Evolutionary conservation across 2,113 vertebrate genomes (phyloP).

Genomic region (Dasyprocta punctata): DNA sequence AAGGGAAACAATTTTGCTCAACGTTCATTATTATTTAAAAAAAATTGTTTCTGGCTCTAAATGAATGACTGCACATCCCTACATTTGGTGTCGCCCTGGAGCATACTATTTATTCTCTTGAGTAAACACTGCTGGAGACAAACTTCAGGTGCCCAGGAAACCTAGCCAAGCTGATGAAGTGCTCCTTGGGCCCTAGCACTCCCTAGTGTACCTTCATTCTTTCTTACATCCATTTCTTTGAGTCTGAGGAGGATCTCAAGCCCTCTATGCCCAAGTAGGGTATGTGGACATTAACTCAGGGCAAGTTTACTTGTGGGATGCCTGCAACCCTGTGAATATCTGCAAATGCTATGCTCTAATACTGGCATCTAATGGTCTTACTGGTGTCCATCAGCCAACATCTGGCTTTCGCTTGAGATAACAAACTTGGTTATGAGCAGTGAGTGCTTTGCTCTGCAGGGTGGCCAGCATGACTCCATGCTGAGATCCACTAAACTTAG

Average conservation of each 20-base stretch:
- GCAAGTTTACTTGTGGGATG: rapidly evolving
- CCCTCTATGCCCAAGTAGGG: neutral
- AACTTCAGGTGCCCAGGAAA: neutral
- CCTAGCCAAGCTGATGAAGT: neutral
- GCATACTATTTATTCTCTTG: neutral
- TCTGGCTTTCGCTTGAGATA: neutral
- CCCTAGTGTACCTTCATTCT: neutral
- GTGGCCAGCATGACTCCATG: neutral
- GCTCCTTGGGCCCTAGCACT: neutral
- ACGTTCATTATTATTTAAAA: conserved; percentile 6
- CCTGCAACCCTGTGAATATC: too few relatives aligned
- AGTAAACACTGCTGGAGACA: conserved; percentile 31
- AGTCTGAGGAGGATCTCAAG: neutral
- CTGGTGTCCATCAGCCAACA: neutral
- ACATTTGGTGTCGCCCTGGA: neutral
- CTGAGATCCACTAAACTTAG: neutral
- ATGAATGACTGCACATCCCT: neutral
- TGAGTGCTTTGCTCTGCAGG: neutral
- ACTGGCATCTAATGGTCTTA: neutral
- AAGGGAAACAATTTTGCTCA: neutral
- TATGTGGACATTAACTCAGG: neutral
- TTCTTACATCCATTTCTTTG: neutral
- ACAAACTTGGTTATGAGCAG: neutral
- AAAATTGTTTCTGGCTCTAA: conserved; percentile 28
- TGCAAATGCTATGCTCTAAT: neutral